Base-by-base conservation (phyloP, 2,797 vertebrate species). In the Falco columbarius region DNA sequence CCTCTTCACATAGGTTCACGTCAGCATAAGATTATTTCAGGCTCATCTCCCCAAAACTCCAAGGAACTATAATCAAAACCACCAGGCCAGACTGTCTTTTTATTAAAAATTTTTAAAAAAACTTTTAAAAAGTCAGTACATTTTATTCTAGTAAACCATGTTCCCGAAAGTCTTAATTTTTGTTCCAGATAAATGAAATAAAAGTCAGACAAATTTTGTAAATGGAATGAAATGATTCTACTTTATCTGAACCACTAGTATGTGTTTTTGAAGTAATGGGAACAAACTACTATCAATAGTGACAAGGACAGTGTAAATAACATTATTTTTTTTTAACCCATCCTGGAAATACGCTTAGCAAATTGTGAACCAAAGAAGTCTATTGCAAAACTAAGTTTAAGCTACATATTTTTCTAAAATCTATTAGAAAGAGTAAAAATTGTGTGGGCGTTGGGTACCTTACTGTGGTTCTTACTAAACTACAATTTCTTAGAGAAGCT, bases 21-120 rank as follows among this genome's bases (percentile, higher is more conserved):
- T 47, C 42, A 75, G 17, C 38, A 89, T 74, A 73, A 85, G 42
- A 47, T 49, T 81, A 72, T 79, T 91, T 88, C 46, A 75, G 22
- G 29, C 1, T 79, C 71, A 23, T n/a, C 76, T 56, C 11, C 7
- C 44, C 30, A 32, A 76, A 79, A 76, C 15, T 59, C 47, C 47
- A 23, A 49, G n/a, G 52, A 86, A 54, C 67, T 81, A 23, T n/a
- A 76, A 30, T 46, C 11, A 44, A 95, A 94, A 75, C 2, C n/a
- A 91, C 9, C 59, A 92, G 15, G 9, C 27, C 34, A 84, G 42
- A 34, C 5, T 61, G 8, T 21, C 5, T 58, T 86, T 86, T 62
- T 22, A 52, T 73, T 65, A 56, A 71, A 74, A 87, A 5, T 12
- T 23, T 5, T 16, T 24, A 32, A 56, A 42, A 34, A 14, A 29